Percentiles rank a stretch among this genome's conserved stretches.
Conservation (phyloP, 2,888 invertebrate species). For the Disparrhopalites patrizii region DNA sequence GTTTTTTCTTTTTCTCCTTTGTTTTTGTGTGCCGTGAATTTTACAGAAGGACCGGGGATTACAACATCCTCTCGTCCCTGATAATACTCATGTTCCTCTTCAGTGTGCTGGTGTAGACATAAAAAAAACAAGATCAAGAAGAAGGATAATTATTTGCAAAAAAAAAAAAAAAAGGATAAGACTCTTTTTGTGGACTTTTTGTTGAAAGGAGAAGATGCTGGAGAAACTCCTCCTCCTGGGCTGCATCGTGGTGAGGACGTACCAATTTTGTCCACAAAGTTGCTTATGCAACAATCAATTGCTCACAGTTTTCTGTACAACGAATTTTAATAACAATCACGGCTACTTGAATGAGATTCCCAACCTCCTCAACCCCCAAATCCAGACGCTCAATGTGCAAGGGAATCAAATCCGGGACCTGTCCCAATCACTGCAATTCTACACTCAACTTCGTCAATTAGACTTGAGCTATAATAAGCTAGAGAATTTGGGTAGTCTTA, state of each 20-base stretch:
- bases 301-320: conserved; percentile 12
- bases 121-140: neutral
- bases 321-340: neutral
- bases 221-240: conserved; percentile 10
- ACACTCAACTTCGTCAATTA: conserved; percentile 16
- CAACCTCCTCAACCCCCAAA: conserved; percentile 23
- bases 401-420: conserved; percentile 22
- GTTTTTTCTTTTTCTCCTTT: no score
- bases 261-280: conserved; percentile 24
- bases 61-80: no score
- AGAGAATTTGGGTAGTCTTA: conserved; percentile 2
- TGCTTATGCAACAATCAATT: conserved; percentile 21
- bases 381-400: conserved; percentile 12
- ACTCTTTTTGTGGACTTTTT: no score
- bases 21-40: neutral
- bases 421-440: conserved; percentile 16
- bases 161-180: no score
- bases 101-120: no score
- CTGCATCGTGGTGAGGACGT: conserved; percentile 13
- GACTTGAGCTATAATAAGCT: conserved; percentile 24
- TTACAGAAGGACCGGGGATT: no score
- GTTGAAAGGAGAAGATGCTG: conserved; percentile 11
- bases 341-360: conserved; percentile 26
- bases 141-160: no score
- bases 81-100: no score